Percentiles rank a stretch among this genome's conserved stretches.
These are phyloP conservation scores for Heteromormyrus szaboi DNA, from an alignment of 2,797 vertebrate species.

Conservation along the genomic window DNA sequence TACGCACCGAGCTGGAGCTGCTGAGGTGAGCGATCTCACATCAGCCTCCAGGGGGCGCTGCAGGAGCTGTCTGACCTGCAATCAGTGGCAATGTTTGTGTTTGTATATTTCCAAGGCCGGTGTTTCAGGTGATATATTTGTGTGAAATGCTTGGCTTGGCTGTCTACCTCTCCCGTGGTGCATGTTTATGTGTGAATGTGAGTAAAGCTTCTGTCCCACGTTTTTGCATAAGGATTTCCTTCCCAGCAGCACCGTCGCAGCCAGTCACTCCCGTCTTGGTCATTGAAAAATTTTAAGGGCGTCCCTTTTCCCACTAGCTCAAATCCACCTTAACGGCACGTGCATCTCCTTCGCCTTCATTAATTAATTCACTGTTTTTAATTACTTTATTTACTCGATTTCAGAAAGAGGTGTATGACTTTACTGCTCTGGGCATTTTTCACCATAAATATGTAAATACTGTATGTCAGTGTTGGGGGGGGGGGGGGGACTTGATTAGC, in stretches of 20 bases:
- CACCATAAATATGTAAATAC: background rate
- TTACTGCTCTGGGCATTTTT: background rate
- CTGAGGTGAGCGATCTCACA: slow-evolving; percentile 60
- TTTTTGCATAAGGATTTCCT: background rate
- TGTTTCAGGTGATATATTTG: background rate
- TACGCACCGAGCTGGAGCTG: slow-evolving; percentile 74
- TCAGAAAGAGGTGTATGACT: background rate
- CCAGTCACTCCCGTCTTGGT: background rate
- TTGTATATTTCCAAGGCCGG: background rate
- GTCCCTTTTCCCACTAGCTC: background rate
- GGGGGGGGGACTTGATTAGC: background rate
- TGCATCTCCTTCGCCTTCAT: background rate
- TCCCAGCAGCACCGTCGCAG: background rate
- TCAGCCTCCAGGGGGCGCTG: background rate
- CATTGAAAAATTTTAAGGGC: background rate
- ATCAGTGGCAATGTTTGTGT: background rate
- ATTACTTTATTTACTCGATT: background rate
- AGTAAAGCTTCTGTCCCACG: background rate
- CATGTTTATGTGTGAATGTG: background rate
- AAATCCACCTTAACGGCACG: background rate
- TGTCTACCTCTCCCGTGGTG: background rate
- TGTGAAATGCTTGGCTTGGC: background rate
- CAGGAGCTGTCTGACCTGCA: background rate
- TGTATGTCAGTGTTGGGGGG: background rate
- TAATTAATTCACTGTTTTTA: background rate